phyloP scores from a whole-genome alignment of 2,888 invertebrate genomes.

The Erebia ligea region DNA sequence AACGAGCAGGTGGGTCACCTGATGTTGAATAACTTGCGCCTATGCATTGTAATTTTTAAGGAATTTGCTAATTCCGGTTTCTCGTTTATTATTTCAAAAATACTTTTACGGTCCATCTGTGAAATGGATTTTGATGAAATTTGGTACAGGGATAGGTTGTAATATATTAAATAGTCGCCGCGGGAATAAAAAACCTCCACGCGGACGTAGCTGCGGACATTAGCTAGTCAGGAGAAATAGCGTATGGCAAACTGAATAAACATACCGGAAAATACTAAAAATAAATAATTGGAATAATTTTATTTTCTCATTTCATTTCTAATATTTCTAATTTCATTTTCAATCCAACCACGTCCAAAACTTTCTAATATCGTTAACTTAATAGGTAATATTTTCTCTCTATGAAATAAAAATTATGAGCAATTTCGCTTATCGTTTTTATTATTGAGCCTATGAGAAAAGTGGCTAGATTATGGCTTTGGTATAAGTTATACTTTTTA shows the following conservation, averaged over 20 bases:
- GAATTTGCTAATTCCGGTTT: too few species aligned
- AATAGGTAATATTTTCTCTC: constrained; percentile 26
- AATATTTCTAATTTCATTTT: constrained; percentile 24
- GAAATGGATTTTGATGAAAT: too few species aligned
- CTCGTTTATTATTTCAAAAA: too few species aligned
- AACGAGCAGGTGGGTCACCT: too few species aligned
- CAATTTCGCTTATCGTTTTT: constrained; percentile 1
- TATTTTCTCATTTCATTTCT: not conserved
- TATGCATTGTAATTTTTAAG: too few species aligned
- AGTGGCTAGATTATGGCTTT: not conserved
- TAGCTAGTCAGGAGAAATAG: not conserved
- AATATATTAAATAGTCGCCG: too few species aligned
- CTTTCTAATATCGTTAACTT: constrained; percentile 32
- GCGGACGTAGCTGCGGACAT: not conserved
- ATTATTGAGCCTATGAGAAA: not conserved
- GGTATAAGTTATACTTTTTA: not conserved
- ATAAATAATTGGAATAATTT: too few species aligned
- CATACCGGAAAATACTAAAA: too few species aligned
- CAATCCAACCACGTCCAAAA: constrained; percentile 28
- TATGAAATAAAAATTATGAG: constrained; percentile 9
- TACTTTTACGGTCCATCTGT: too few species aligned
- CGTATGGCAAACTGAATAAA: too few species aligned
- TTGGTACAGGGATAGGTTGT: too few species aligned
- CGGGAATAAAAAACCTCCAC: not conserved
- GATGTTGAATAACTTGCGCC: too few species aligned